Base-by-base conservation (phyloP, 2,797 vertebrate species). In the Neosilurus mollespiculum region DNA sequence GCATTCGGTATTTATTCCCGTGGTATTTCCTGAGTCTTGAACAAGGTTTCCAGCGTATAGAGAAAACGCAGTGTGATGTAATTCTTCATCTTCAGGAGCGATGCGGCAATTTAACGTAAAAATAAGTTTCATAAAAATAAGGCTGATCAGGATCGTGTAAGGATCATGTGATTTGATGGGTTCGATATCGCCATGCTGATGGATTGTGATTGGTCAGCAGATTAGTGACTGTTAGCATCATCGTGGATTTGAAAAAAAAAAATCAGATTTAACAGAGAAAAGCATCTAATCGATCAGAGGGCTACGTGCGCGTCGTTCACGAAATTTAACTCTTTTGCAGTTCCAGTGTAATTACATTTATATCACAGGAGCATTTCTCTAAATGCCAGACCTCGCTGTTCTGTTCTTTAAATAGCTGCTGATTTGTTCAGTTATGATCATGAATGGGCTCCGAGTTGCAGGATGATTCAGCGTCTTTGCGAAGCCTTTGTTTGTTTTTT, bases 321-420 rank as follows among this genome's bases (percentile, higher is more conserved):
- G 3, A 18, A 8, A 10, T 24, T 64, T 8, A 12, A 30, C 43
- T 65, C 8, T 78, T 12, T 51, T 51, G 22, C 53, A 30, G 65
- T 82, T 82, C 11, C 65, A 54, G 11, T 53, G 56, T 61, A 80
- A 77, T 80, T 76, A 78, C 14, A 51, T 82, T 81, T 72, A 61
- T 56, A 76, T 81, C 51, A 82, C 73, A 79, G 82, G 73, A 81
- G 56, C 70, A 56, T 83, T 85, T 77, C 72, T 43, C 53, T 59
- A 80, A 78, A 61, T 85, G 71, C 59, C 56, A 66, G 81, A 53
- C 79, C 66, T 70, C 73, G 22, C 78, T 86, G 34, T 87, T 78
- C 43, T 76, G 51, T 72, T 78, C 81, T 71, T 16, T 80, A 86
- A 87, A 86, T 87, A 82, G 80, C 77, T 62, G 34, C 49, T 53